Base-by-base conservation (phyloP, 2,797 vertebrate species). In the Lycodopsis pacificus region DNA sequence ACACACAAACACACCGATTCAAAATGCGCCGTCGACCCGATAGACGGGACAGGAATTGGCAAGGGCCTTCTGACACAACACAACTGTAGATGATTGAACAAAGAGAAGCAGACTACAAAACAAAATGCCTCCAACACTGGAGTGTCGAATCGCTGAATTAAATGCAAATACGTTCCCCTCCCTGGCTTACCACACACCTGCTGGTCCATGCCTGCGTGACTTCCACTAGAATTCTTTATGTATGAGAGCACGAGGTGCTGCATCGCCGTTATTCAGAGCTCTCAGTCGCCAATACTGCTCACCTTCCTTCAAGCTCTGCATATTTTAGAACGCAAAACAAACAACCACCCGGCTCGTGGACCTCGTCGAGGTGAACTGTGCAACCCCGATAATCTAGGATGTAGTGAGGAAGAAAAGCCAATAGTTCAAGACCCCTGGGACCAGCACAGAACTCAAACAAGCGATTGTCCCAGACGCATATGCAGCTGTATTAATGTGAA, bases 221-320 rank as follows among this genome's bases (percentile, higher is more conserved):
- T 75, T 49, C 48, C 53, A 34, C 68, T 32, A 25, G 58, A 42
- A 70, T 83, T 59, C 67, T 75, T 82, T 78, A 84, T 86, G 79
- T 73, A 73, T 74, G 79, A 75, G 66, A 69, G 78, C 25, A 25
- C 65, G 25, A 49, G 57, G 75, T 77, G 63, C 74, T 27, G 51
- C 40, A 19, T 73, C 71, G 73, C 20, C 38, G 58, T 64, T 49
- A 66, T 69, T 74, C 76, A 64, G 62, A 27, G 51, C 59, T 58
- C 58, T 34, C 42, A 27, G 54, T 34, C 62, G 66, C 70, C 40
- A 63, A 62, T 34, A 1, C 44, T 19, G 58, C 77, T 80, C 53
- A 48, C 20, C 40, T 44, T 75, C 59, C 40, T 74, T 73, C 10
- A 7, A 59, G 49, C 46, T 22, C 74, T 51, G 69, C 65, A 65